Evolutionary conservation across 1,140 invertebrate species (phyloP), one percentile per base, ranked within the genome.

Genomic region (Magallana gigas): DNA sequence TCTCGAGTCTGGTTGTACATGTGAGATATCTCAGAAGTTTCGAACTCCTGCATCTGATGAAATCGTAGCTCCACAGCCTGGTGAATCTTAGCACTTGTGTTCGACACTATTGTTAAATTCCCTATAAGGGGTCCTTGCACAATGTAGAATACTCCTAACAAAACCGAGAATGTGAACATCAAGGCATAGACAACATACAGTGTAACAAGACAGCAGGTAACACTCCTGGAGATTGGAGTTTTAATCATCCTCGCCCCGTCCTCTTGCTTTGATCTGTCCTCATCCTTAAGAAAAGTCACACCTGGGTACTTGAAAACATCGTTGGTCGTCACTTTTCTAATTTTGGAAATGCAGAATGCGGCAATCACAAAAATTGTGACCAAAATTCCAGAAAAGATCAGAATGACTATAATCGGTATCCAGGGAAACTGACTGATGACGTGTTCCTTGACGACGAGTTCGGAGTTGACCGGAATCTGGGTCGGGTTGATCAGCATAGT

Each of bases 131-230:
- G 83, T 11, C 85, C 83, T 18, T 93, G 91, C 5, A 91, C 81
- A 12, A 92, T 83, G 84, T 92, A 92, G 57, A 93, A 88, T 16
- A 92, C 76, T 9, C 86, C 89, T 56, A 93, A 90, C 16, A 91
- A 87, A 62, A 91, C 83, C 23, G 91, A 92, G 57, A 93, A 93
- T n/a, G 92, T 90, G 87, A 93, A 93, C 14, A 93, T 82, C 2
- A 93, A 23, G n/a, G 90, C 92, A 86, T 93, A 93, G 0, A 91
- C 58, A 8, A 93, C 84, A 84, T 93, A 93, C 12, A 93, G 87
- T 0, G 90, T 29, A 23, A 91, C 83, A 1, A 93, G 89, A 1
- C 88, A 60, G 84, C 87, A 85, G 83, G 90, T 89, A 23, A 92
- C 86, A 48, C 68, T 76, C 29, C 86, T 88, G 7, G 91, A 91